Conservation (phyloP, 1,140 invertebrate species). For the Leptestheria dahalacensis region DNA sequence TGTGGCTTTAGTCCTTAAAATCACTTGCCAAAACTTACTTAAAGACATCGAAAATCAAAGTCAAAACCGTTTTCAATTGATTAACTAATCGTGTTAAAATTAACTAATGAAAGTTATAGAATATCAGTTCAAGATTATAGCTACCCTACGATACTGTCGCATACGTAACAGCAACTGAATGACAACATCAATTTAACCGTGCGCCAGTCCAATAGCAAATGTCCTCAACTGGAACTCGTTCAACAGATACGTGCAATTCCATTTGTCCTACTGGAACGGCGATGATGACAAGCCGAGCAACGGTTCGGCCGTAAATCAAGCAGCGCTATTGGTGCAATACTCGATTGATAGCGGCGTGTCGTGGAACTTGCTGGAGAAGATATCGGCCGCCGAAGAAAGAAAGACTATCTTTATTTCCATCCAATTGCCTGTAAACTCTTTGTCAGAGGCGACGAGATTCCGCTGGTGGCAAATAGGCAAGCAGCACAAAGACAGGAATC, state of each 20-base stretch:
- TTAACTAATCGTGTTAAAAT: too few relatives aligned
- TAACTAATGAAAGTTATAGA: too few relatives aligned
- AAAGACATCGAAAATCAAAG: too few relatives aligned
- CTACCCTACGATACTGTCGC: too few relatives aligned
- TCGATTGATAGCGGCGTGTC: neutral
- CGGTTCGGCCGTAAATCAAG: neutral
- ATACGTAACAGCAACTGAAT: too few relatives aligned
- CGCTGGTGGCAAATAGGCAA: slow-evolving; percentile 23
- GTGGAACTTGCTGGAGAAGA: neutral
- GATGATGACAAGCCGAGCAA: neutral
- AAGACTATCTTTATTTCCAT: neutral
- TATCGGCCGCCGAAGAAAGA: neutral
- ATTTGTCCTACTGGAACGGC: neutral
- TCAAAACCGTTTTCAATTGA: too few relatives aligned
- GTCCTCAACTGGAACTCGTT: neutral
- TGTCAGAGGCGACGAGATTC: slow-evolving; percentile 20
- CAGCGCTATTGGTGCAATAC: neutral
- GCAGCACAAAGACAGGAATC: neutral
- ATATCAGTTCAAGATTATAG: too few relatives aligned
- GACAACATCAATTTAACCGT: too few relatives aligned
- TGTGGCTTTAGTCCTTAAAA: too few relatives aligned
- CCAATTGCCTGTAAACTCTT: neutral
- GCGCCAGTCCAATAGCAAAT: too few relatives aligned
- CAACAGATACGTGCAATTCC: neutral
- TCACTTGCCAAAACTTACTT: too few relatives aligned